These are phyloP conservation scores for Cranoglanis bouderius DNA, from an alignment of 2,113 vertebrate species.

Conservation along the genomic window DNA sequence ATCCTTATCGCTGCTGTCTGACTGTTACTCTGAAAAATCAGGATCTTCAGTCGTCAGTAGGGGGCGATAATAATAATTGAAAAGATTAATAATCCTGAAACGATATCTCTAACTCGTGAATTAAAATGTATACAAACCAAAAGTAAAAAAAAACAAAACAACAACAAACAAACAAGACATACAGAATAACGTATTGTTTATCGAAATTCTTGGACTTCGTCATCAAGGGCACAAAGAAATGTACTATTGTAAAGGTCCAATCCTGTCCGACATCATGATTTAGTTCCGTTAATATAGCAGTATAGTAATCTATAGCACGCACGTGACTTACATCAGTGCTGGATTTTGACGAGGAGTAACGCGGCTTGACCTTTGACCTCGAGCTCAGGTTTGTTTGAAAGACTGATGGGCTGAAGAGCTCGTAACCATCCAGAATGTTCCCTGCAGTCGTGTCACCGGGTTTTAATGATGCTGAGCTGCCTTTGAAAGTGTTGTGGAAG, in stretches of 20 bases:
- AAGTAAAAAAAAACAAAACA: not conserved
- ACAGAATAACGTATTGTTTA: not conserved
- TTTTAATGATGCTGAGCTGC: slow-evolving; percentile 40
- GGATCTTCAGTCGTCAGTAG: no score
- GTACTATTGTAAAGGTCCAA: not conserved
- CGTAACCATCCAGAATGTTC: slow-evolving; percentile 45
- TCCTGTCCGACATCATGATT: not conserved
- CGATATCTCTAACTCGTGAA: not conserved
- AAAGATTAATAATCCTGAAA: not conserved
- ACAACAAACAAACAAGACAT: not conserved
- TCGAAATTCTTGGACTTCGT: not conserved
- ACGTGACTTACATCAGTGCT: not conserved
- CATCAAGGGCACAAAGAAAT: not conserved
- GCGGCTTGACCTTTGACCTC: slow-evolving; percentile 44
- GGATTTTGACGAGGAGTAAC: slow-evolving; percentile 13
- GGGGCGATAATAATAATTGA: no score
- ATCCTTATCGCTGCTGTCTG: not conserved
- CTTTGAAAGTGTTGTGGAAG: slow-evolving; percentile 46
- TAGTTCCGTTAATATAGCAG: not conserved
- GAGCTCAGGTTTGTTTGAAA: slow-evolving; percentile 34
- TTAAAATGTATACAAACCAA: not conserved
- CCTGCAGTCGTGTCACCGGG: slow-evolving; percentile 36
- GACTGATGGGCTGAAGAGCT: slow-evolving; percentile 45
- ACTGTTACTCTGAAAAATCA: no score
- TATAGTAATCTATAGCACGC: not conserved